Conservation (phyloP, 2,888 invertebrate genomes). For the Keiferia lycopersicella region DNA sequence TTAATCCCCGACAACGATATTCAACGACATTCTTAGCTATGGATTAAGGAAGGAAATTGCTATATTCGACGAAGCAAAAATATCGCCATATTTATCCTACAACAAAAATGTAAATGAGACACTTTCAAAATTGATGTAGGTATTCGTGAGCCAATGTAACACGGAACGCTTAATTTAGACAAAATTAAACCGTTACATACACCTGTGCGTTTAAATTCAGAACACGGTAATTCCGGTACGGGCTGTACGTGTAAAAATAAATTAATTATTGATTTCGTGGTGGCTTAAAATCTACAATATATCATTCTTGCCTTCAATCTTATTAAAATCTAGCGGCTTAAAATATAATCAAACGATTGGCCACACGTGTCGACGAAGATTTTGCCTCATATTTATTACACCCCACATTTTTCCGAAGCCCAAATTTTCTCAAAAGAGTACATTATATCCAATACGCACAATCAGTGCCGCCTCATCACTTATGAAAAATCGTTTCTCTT, state of each 20-base stretch:
- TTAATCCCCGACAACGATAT: constrained; percentile 24
- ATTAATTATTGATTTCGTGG: constrained; percentile 33
- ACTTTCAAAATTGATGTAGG: constrained; percentile 51
- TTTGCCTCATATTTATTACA: constrained; percentile 68
- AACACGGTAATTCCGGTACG: constrained; percentile 16
- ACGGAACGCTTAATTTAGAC: constrained; percentile 34
- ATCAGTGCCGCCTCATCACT: constrained; percentile 79
- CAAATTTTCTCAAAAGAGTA: constrained; percentile 68
- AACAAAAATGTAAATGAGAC: constrained; percentile 43
- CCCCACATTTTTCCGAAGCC: constrained; percentile 60
- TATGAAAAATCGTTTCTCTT: constrained; percentile 78
- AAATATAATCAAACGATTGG: constrained; percentile 70
- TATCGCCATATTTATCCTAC: constrained; percentile 34
- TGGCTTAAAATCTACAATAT: constrained; percentile 40
- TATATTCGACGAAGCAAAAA: constrained; percentile 26
- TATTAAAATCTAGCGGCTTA: constrained; percentile 53
- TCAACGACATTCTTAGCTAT: constrained; percentile 23
- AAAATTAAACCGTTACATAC: constrained; percentile 71
- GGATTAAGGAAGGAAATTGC: constrained; percentile 30
- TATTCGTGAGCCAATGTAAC: constrained; percentile 50
- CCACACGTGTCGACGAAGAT: constrained; percentile 71
- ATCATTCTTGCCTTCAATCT: constrained; percentile 44
- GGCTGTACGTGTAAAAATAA: constrained; percentile 29
- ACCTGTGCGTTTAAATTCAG: constrained; percentile 51
- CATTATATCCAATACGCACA: constrained; percentile 72